A percentile compares a stretch with the other conserved stretches of the same genome.
phyloP scores from a whole-genome alignment of 1,140 invertebrate species.

The Paraescarpia echinospica region DNA sequence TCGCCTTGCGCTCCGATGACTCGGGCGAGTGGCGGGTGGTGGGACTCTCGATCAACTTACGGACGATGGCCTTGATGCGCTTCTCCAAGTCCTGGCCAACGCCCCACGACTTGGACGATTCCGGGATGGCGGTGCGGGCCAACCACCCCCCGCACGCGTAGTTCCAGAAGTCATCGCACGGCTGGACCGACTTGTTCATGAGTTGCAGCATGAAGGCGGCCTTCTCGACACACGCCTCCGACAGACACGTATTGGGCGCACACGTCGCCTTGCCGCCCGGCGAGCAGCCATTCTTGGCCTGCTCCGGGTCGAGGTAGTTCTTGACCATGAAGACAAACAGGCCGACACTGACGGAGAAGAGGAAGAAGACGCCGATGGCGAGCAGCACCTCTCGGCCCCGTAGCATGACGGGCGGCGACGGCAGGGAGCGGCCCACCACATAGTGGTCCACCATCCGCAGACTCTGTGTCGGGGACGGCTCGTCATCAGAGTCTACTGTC shows the following conservation, averaged over 20 bases:
- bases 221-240: neutral
- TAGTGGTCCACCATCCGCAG: no score
- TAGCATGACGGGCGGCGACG: conserved; percentile 14
- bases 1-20: conserved; percentile 16
- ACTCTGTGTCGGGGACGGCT: no score
- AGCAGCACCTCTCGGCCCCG: conserved; percentile 27
- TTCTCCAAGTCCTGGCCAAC: neutral
- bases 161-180: conserved; percentile 61
- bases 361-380: conserved; percentile 27
- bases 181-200: conserved; percentile 57
- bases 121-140: neutral
- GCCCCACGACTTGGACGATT: conserved; percentile 10
- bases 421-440: neutral
- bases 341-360: conserved; percentile 24
- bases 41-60: neutral
- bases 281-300: neutral
- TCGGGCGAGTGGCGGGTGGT: neutral
- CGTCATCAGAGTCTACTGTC: no score
- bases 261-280: neutral
- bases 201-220: conserved; percentile 18
- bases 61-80: conserved; percentile 7
- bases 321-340: conserved; percentile 23
- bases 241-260: neutral
- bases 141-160: conserved; percentile 57
- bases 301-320: conserved; percentile 12